Conservation (phyloP, 2,888 invertebrate genomes). For the Thymelicus sylvestris region DNA sequence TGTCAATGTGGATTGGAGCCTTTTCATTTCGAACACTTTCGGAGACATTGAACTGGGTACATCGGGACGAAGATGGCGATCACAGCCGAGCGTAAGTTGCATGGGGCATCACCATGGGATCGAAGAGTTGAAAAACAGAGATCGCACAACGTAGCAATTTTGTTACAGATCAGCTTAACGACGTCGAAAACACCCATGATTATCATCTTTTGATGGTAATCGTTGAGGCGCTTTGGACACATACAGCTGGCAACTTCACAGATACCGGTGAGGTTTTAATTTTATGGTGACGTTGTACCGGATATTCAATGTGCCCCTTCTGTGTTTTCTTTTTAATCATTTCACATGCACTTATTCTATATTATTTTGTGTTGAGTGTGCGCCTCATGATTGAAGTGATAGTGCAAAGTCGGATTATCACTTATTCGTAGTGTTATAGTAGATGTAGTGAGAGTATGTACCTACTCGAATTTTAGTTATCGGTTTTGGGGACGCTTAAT, state of each 20-base stretch:
- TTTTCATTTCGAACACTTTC: constrained; percentile 35
- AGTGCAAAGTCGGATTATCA: not conserved
- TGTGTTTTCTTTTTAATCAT: constrained; percentile 53
- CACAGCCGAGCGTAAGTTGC: constrained; percentile 52
- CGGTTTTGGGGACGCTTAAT: not conserved
- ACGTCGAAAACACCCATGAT: constrained; percentile 85
- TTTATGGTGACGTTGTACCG: constrained; percentile 62
- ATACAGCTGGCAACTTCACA: constrained; percentile 74
- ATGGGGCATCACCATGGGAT: constrained; percentile 67
- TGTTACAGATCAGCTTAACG: constrained; percentile 84
- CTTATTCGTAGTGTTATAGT: too few species aligned
- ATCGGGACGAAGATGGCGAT: constrained; percentile 56
- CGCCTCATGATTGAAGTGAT: constrained; percentile 9
- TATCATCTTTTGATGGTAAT: constrained; percentile 84
- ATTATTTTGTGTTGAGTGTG: constrained; percentile 13
- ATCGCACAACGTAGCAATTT: constrained; percentile 82
- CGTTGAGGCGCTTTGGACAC: constrained; percentile 79
- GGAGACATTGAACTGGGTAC: constrained; percentile 56
- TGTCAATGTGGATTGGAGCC: constrained; percentile 52
- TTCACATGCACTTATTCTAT: constrained; percentile 20
- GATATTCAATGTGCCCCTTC: constrained; percentile 68
- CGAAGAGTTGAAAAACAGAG: constrained; percentile 55
- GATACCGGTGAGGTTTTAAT: constrained; percentile 79
- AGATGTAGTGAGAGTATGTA: too few species aligned
- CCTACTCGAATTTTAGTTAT: too few species aligned